phyloP scores from a whole-genome alignment of 1,140 invertebrate genomes.

The Calephelis virginiensis region DNA sequence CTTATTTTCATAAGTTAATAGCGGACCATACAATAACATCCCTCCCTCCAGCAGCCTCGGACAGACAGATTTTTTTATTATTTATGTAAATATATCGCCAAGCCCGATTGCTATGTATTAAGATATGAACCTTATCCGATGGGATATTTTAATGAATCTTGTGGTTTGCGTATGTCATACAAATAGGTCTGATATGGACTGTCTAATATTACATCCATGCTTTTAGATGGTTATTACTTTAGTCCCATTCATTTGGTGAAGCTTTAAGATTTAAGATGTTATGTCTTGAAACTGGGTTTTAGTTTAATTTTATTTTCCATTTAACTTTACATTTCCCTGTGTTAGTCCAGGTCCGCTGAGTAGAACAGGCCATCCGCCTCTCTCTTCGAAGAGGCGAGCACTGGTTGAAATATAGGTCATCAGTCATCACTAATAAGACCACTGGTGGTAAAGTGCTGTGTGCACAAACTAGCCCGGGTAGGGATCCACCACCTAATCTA shows the following conservation, averaged over 20 bases:
- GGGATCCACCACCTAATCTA: no score
- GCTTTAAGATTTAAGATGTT: no score
- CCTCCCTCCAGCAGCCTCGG: slow-evolving; percentile 31
- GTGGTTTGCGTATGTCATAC: slow-evolving; percentile 15
- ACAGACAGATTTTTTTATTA: slow-evolving; percentile 54
- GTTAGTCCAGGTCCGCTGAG: no score
- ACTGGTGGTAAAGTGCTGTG: no score
- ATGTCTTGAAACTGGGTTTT: no score
- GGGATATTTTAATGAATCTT: slow-evolving; percentile 8
- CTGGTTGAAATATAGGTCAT: no score
- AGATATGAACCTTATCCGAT: slow-evolving; percentile 8
- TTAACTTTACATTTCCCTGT: no score
- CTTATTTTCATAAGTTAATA: slow-evolving; percentile 78
- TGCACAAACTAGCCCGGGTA: no score
- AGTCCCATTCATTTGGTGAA: background rate
- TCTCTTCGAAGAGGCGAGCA: no score
- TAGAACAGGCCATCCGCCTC: no score
- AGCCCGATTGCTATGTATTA: slow-evolving; percentile 38
- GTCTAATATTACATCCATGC: background rate
- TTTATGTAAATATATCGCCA: slow-evolving; percentile 52
- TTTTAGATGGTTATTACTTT: background rate
- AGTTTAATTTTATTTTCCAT: no score
- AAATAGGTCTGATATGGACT: background rate
- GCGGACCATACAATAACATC: slow-evolving; percentile 41
- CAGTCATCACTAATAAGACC: no score